Evolutionary conservation across 2,888 invertebrate genomes (phyloP).

Genomic region (Nomada ferruginata): DNA sequence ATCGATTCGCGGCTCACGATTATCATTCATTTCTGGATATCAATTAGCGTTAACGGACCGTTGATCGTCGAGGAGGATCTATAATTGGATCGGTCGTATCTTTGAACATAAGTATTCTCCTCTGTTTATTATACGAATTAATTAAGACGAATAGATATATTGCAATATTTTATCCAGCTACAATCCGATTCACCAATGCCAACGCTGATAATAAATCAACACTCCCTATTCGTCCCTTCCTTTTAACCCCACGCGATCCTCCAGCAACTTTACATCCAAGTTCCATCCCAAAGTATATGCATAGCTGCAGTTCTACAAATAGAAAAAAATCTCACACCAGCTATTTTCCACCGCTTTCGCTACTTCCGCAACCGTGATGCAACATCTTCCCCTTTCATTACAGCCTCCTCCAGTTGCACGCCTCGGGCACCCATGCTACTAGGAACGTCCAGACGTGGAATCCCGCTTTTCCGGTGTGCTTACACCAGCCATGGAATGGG

Average conservation of each 20-base stretch:
- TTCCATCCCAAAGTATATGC: too few relatives aligned
- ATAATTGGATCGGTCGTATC: constrained; percentile 17
- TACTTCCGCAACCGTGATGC: not conserved
- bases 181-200: too few relatives aligned
- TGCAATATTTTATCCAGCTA: not conserved
- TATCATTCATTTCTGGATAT: constrained; percentile 22
- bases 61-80: constrained; percentile 6
- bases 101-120: not conserved
- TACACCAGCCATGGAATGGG: not conserved
- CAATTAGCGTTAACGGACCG: constrained; percentile 7
- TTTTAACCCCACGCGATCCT: not conserved
- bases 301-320: too few relatives aligned
- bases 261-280: not conserved
- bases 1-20: constrained; percentile 7
- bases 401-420: not conserved
- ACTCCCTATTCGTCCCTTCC: too few relatives aligned
- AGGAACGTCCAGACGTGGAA: constrained; percentile 10
- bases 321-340: not conserved
- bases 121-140: not conserved
- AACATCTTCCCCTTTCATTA: not conserved
- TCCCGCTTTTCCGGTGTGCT: constrained; percentile 4
- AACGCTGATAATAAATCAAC: not conserved
- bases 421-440: not conserved
- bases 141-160: not conserved
- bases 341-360: not conserved